These are phyloP conservation scores for Leptosomus discolor DNA, from an alignment of 2,113 vertebrate genomes.

Conservation along the genomic window DNA sequence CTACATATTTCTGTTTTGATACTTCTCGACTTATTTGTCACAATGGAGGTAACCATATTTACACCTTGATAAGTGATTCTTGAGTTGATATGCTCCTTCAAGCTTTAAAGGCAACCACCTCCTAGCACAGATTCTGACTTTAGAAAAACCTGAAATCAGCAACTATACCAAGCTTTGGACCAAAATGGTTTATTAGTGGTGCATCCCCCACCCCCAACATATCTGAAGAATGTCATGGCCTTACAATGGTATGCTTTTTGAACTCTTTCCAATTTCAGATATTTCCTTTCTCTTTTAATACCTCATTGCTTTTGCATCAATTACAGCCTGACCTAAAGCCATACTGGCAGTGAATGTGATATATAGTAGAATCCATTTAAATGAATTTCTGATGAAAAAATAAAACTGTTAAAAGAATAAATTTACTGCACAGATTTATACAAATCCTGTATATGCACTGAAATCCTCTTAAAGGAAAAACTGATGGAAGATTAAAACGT, in stretches of 20 bases:
- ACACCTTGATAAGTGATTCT: background rate
- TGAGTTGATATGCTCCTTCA: background rate
- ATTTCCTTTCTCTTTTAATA: conserved; percentile 77
- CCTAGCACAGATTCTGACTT: background rate
- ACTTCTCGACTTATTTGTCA: background rate
- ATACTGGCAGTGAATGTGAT: conserved; percentile 72
- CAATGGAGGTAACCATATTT: background rate
- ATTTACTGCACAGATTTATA: conserved; percentile 80
- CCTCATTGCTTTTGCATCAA: conserved; percentile 79
- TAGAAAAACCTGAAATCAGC: conserved; percentile 32
- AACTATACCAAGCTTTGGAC: conserved; percentile 6
- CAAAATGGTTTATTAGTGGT: conserved; percentile 3
- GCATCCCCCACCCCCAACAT: background rate
- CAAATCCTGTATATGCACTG: conserved; percentile 73
- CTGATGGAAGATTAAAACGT: conserved; percentile 79
- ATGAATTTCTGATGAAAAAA: conserved; percentile 83
- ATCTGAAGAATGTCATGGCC: conserved; percentile 35
- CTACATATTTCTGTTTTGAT: background rate
- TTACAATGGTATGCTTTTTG: conserved; percentile 63
- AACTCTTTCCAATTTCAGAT: conserved; percentile 73
- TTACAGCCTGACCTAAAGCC: conserved; percentile 76
- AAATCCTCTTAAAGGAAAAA: conserved; percentile 79
- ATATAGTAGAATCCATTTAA: conserved; percentile 76
- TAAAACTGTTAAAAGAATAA: conserved; percentile 80
- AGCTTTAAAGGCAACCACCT: background rate